These are phyloP conservation scores for Heloderma charlesbogerti DNA, from an alignment of 2,113 vertebrate species.

Conservation along the genomic window DNA sequence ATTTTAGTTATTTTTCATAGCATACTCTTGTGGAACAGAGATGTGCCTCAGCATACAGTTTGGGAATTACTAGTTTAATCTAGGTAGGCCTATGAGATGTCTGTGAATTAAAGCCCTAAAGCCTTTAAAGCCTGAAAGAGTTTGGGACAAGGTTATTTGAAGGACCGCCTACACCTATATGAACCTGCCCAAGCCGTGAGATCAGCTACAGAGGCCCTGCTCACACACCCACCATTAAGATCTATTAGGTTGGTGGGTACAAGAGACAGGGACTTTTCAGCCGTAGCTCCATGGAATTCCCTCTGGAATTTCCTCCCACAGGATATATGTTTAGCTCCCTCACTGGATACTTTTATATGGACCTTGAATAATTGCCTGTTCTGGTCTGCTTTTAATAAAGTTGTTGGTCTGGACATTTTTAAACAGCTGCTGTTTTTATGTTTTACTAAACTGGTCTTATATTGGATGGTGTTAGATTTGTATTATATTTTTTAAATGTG, in stretches of 20 bases:
- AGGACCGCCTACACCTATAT: not conserved
- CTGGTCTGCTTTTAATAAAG: too few relatives aligned
- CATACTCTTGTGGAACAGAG: not conserved
- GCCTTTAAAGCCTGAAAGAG: not conserved
- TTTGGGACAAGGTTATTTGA: not conserved
- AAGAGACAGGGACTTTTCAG: not conserved
- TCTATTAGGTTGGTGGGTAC: not conserved
- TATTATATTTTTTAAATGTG: not conserved
- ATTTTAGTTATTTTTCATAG: not conserved
- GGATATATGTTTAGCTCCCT: not conserved
- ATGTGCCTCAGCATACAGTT: not conserved
- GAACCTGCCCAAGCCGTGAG: too few relatives aligned
- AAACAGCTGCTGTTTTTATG: too few relatives aligned
- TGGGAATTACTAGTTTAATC: not conserved
- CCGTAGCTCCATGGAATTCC: not conserved
- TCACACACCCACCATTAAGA: too few relatives aligned
- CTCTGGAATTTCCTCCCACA: not conserved
- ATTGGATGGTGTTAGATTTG: not conserved
- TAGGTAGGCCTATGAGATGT: not conserved
- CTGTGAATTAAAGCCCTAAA: not conserved
- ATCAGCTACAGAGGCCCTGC: not conserved
- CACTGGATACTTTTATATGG: not conserved
- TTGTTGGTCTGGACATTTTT: too few relatives aligned
- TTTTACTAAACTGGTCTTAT: too few relatives aligned
- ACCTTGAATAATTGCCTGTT: not conserved